Base-by-base conservation (phyloP, 1,140 invertebrate species). In the Tetranychus cinnabarinus region DNA sequence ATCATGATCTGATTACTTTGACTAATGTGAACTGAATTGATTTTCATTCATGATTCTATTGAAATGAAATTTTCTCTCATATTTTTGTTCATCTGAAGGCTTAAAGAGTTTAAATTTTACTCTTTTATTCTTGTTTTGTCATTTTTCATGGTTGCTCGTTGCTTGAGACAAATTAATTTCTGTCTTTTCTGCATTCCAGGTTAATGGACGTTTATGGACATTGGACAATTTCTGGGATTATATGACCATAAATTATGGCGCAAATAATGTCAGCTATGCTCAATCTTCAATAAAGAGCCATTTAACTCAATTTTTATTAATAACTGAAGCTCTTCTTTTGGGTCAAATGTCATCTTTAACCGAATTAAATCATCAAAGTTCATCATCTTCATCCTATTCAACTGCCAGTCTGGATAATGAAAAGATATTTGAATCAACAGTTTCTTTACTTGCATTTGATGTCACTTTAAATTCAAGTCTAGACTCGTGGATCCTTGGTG, bases 391-490 rank as follows among this genome's bases (percentile, higher is more conserved):
- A 4, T 54, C 56, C 13, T 59, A 62, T 56, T 52, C 23, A n/a
- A 23, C 13, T 47, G 8, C 2, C 23, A 8, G 2, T 8, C 7
- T n/a, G 13, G 46, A 52, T 31, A 7, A 50, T n/a, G 5, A 50
- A 0, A 15, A 50, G 15, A 15, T 31, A 23, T 52, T 31, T 52
- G 50, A 52, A 8, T 4, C 5, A 52, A 52, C 71, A 61, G 72
- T 72, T 61, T 71, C 72, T 60, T 57, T 72, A 31, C 58, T 73
- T 34, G 66, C 66, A 0, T 50, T 72, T 48, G 68, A 71, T 36
- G 37, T 70, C 8, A 65, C 71, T 35, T 68, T 72, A 46, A 70
- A 72, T 62, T 52, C 66, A 48, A 64, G 66, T 2, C 67, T 71
- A 55, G 65, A 69, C 46, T 68, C 71, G 2, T 65, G 68, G 5